Percentiles rank a stretch among this genome's conserved stretches.
Evolutionary conservation across 2,113 vertebrate genomes (phyloP).

Genomic region (Lontra canadensis): DNA sequence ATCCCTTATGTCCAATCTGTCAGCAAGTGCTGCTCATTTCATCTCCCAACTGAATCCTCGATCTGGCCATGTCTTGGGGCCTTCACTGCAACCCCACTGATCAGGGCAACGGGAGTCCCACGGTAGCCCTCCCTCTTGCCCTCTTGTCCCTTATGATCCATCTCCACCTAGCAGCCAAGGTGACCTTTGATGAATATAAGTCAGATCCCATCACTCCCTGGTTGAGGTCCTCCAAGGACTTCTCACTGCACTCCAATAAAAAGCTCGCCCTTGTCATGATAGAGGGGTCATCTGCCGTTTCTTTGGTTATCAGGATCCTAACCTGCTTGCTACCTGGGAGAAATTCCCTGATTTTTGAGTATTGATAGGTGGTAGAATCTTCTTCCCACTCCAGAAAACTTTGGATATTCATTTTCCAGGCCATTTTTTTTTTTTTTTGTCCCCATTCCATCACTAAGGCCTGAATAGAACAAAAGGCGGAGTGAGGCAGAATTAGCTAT

Average conservation of each 20-base stretch:
- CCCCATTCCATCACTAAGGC: neutral
- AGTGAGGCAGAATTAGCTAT: neutral
- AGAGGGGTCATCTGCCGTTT: neutral
- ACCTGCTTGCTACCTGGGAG: neutral
- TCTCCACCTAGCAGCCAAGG: neutral
- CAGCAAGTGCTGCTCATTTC: neutral
- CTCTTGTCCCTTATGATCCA: neutral
- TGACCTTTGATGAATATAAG: neutral
- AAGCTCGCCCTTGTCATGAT: neutral
- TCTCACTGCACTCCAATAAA: neutral
- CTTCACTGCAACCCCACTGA: neutral
- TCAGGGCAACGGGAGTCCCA: neutral
- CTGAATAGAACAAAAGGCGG: neutral
- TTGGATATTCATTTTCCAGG: neutral
- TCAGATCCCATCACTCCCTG: neutral
- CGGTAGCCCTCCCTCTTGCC: neutral
- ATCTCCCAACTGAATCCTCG: neutral
- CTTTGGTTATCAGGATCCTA: neutral
- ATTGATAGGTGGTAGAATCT: neutral
- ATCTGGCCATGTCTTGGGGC: neutral
- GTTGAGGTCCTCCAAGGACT: neutral
- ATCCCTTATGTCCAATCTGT: neutral
- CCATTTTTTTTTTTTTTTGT: neutral
- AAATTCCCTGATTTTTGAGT: neutral
- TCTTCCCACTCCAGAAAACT: neutral